Evolutionary conservation across 2,797 vertebrate genomes (phyloP).

Genomic region (Hemibagrus guttatus): DNA sequence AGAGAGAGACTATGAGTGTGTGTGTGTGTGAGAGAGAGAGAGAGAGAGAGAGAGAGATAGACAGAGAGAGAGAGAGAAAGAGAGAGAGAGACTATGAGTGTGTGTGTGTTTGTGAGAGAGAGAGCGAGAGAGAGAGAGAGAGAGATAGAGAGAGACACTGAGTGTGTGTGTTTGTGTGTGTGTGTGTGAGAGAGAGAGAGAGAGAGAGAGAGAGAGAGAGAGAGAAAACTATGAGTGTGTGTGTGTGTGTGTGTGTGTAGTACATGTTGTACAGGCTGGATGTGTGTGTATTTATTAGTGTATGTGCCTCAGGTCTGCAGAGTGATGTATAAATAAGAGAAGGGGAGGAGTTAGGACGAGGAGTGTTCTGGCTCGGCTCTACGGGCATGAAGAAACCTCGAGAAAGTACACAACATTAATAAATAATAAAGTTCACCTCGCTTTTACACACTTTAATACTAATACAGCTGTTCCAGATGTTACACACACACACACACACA

Average conservation of each 20-base stretch:
- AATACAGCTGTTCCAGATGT: background rate
- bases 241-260: background rate
- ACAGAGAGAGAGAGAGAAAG: too few relatives aligned
- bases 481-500: too few relatives aligned
- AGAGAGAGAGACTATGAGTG: too few relatives aligned
- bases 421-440: background rate
- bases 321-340: background rate
- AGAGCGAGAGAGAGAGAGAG: too few relatives aligned
- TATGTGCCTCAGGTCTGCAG: background rate
- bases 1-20: too few relatives aligned
- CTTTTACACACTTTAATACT: background rate
- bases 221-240: background rate
- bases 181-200: too few relatives aligned
- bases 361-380: background rate
- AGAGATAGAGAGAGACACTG: too few relatives aligned
- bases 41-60: too few relatives aligned
- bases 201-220: too few relatives aligned
- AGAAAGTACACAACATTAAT: background rate
- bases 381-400: background rate
- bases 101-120: too few relatives aligned
- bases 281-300: background rate
- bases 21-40: too few relatives aligned
- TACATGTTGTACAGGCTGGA: background rate
- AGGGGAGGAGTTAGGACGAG: background rate
- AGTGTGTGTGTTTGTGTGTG: too few relatives aligned